These are phyloP conservation scores for Dicrurus megarhynchus DNA, from an alignment of 2,113 vertebrate species.

Conservation along the genomic window DNA sequence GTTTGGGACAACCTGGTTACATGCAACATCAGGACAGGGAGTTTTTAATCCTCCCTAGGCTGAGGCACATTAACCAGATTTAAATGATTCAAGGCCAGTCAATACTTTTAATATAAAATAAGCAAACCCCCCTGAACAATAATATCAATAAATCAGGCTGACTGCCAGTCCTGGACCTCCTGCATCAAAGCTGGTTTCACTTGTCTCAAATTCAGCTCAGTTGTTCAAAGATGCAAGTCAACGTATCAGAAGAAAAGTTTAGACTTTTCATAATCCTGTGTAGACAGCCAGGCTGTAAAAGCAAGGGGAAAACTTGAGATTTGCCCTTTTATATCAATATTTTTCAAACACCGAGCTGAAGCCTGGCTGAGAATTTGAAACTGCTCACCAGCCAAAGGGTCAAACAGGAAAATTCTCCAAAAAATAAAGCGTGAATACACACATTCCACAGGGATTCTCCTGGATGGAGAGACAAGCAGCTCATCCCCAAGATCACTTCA, in stretches of 20 bases:
- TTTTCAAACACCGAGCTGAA: background rate
- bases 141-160: background rate
- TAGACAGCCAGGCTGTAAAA: background rate
- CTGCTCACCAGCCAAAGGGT: background rate
- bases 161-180: background rate
- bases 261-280: background rate
- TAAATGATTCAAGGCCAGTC: background rate
- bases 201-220: background rate
- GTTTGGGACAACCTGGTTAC: background rate
- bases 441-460: background rate
- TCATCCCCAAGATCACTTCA: background rate
- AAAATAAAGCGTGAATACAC: background rate
- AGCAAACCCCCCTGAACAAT: background rate
- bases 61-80: background rate
- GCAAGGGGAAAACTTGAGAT: background rate
- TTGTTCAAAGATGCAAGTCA: background rate
- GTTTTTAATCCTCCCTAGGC: background rate
- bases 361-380: background rate
- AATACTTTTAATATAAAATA: background rate
- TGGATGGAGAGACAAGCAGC: background rate
- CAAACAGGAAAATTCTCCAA: background rate
- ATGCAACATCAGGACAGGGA: fast-evolving
- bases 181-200: background rate
- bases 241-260: background rate
- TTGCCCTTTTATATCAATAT: background rate